Conservation (phyloP, 2,113 vertebrate genomes). For the Corvus cornix region DNA sequence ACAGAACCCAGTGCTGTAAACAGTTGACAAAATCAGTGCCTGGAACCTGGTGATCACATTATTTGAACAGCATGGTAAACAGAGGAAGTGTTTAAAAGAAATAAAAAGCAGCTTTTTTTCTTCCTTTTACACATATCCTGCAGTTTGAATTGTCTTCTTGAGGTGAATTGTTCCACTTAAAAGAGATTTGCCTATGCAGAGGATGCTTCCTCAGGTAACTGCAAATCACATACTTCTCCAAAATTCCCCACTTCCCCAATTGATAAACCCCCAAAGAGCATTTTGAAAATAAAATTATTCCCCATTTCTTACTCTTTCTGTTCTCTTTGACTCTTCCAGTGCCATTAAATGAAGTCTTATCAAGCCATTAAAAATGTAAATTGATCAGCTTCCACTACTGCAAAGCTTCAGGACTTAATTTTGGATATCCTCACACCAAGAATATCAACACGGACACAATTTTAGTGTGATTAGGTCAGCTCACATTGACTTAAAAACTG, state of each 20-base stretch:
- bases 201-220: background rate
- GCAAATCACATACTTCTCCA: background rate
- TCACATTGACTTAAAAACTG: background rate
- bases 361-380: background rate
- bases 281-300: background rate
- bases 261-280: background rate
- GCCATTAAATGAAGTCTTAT: background rate
- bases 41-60: background rate
- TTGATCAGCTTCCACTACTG: background rate
- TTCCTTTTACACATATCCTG: background rate
- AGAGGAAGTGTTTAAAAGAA: background rate
- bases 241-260: background rate
- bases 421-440: background rate
- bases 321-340: background rate
- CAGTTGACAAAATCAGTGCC: background rate
- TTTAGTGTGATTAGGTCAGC: background rate
- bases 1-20: background rate
- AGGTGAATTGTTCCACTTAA: accelerated
- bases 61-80: background rate
- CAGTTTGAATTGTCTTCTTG: background rate
- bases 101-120: background rate
- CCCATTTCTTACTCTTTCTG: background rate
- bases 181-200: background rate
- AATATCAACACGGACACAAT: background rate
- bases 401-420: background rate